phyloP scores from a whole-genome alignment of 1,140 invertebrate species.

The Epicauta chinensis region DNA sequence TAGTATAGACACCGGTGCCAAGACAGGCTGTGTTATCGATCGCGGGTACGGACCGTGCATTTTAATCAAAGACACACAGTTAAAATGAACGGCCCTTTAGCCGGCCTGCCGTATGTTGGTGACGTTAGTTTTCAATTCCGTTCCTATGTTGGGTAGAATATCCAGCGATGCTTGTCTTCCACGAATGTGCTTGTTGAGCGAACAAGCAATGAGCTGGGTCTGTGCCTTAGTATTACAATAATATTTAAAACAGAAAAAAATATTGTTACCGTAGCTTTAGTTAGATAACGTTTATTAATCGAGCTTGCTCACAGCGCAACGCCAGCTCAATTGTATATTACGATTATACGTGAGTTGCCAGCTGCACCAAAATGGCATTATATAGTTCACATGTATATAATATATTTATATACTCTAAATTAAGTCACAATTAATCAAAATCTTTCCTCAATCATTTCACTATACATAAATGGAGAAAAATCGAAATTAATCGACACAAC shows the following conservation, averaged over 20 bases:
- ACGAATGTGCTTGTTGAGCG: constrained; percentile 35
- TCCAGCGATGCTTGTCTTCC: constrained; percentile 42
- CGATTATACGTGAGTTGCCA: constrained; percentile 20
- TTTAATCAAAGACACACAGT: not conserved
- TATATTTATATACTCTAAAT: constrained; percentile 24
- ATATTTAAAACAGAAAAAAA: constrained; percentile 31
- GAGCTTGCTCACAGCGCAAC: constrained; percentile 35
- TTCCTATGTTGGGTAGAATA: constrained; percentile 40
- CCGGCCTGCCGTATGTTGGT: constrained; percentile 7
- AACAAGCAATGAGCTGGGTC: constrained; percentile 43
- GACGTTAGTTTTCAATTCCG: constrained; percentile 32
- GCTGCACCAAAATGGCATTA: constrained; percentile 23
- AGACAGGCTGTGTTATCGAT: constrained; percentile 36
- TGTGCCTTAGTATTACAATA: constrained; percentile 46
- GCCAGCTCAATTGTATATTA: constrained; percentile 24
- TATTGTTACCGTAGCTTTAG: constrained; percentile 34
- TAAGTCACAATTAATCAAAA: not conserved
- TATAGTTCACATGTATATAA: constrained; percentile 25
- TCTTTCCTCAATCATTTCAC: too few species aligned
- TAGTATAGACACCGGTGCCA: constrained; percentile 33
- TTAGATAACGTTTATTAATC: constrained; percentile 31
- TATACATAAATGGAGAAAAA: too few species aligned
- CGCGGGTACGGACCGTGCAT: constrained; percentile 17
- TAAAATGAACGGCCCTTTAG: not conserved
- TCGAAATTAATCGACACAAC: too few species aligned